These are phyloP conservation scores for Schlechtendalia chinensis DNA, from an alignment of 1,140 invertebrate genomes.

Conservation along the genomic window DNA sequence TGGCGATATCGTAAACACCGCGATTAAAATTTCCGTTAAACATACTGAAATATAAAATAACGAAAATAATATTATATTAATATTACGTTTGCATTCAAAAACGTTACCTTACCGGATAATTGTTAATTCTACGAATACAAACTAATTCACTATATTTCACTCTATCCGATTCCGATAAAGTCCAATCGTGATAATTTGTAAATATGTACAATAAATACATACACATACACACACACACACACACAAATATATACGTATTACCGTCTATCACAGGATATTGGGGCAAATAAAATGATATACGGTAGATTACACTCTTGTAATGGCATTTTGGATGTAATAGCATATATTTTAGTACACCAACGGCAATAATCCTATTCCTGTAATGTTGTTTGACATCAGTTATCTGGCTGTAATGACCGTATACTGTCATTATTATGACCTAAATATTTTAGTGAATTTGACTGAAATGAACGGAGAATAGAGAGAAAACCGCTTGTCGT, in stretches of 20 bases:
- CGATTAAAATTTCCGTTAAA: too few relatives aligned
- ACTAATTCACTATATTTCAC: neutral
- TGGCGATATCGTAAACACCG: too few relatives aligned
- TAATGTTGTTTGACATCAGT: slow-evolving; percentile 36
- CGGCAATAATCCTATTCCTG: slow-evolving; percentile 25
- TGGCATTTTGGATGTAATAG: slow-evolving; percentile 19
- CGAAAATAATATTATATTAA: neutral
- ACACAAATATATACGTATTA: neutral
- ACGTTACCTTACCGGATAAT: neutral
- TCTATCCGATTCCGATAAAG: neutral
- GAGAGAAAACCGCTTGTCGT: slow-evolving; percentile 1
- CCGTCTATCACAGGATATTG: neutral
- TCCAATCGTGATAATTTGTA: slow-evolving; percentile 13
- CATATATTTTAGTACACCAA: slow-evolving; percentile 10
- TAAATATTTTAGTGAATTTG: neutral
- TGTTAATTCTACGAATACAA: neutral
- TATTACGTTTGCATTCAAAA: neutral
- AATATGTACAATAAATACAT: neutral
- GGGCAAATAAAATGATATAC: neutral
- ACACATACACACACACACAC: neutral
- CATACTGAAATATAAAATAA: too few relatives aligned
- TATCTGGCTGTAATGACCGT: slow-evolving; percentile 6
- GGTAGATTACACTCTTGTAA: slow-evolving; percentile 1
- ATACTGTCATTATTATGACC: slow-evolving; percentile 2
- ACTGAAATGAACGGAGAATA: neutral